phyloP scores from a whole-genome alignment of 2,888 invertebrate species.

The Kryphioiulus occultus region DNA sequence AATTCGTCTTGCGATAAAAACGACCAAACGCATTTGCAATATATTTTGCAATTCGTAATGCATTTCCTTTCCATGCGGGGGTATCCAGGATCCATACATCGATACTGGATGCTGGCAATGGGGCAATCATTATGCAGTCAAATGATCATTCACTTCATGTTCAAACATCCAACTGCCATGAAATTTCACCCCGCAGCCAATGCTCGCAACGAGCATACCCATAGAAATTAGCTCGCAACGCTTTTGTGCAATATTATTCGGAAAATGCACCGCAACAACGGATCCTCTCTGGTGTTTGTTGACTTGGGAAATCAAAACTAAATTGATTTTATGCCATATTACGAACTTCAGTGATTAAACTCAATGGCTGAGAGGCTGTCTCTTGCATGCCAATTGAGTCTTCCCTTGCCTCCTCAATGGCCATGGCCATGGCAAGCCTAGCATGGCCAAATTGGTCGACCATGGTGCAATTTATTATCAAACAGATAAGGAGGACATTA shows the following conservation, averaged over 20 bases:
- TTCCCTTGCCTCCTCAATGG: neutral
- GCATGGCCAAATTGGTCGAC: slow-evolving; percentile 35
- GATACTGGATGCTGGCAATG: neutral
- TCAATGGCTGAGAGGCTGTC: neutral
- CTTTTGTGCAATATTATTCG: neutral
- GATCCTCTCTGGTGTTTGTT: neutral
- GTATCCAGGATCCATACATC: neutral
- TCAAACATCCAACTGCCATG: slow-evolving; percentile 21
- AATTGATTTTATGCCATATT: slow-evolving; percentile 35
- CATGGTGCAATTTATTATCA: slow-evolving; percentile 18
- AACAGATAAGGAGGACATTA: slow-evolving; percentile 30
- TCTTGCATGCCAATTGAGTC: neutral
- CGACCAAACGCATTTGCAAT: too few species aligned
- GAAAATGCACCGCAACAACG: slow-evolving; percentile 2
- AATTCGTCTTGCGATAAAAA: too few species aligned
- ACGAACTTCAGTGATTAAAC: slow-evolving; percentile 19
- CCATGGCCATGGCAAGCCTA: slow-evolving; percentile 12
- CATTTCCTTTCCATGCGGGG: neutral
- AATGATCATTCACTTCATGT: slow-evolving; percentile 36
- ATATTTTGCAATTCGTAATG: too few species aligned
- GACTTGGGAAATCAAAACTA: slow-evolving; percentile 26
- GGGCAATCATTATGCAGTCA: slow-evolving; percentile 31
- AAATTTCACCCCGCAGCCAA: slow-evolving; percentile 1
- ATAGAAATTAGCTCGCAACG: slow-evolving; percentile 19
- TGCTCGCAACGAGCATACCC: neutral